Evolutionary conservation across 2,797 vertebrate species (phyloP).

Genomic region (Premnoplex brunnescens): DNA sequence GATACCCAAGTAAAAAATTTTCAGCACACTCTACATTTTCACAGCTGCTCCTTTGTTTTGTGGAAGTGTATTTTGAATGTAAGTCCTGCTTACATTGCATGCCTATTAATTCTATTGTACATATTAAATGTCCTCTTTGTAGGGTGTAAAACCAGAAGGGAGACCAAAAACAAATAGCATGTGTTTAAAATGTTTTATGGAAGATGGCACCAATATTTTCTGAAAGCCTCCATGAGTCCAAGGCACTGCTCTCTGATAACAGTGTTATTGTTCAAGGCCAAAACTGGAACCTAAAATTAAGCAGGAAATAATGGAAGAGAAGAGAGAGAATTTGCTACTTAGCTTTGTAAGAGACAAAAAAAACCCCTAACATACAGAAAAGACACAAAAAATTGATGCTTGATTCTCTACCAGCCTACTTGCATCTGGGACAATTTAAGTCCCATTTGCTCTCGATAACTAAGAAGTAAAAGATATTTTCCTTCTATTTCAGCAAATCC

Average conservation of each 20-base stretch:
- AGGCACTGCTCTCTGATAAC: conserved; percentile 22
- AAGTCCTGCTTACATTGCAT: conserved; percentile 72
- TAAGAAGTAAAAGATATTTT: neutral
- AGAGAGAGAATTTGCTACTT: neutral
- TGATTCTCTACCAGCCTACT: neutral
- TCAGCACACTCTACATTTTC: conserved; percentile 56
- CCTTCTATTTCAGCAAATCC: neutral
- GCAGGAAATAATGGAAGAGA: neutral
- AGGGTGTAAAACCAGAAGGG: conserved; percentile 67
- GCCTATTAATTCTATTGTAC: conserved; percentile 76
- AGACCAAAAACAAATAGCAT: conserved; percentile 74
- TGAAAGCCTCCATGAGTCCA: conserved; percentile 37
- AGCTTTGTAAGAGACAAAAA: neutral
- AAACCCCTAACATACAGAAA: rapidly evolving
- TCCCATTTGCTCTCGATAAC: neutral
- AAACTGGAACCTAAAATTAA: neutral
- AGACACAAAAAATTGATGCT: neutral
- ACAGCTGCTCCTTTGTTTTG: conserved; percentile 76
- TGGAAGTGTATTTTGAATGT: conserved; percentile 69
- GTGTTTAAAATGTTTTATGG: conserved; percentile 69
- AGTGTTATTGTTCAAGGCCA: neutral
- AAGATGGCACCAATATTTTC: conserved; percentile 61
- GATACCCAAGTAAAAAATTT: conserved; percentile 67
- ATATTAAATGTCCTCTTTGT: conserved; percentile 74
- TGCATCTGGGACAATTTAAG: neutral